Evolutionary conservation across 2,797 vertebrate genomes (phyloP), one percentile per base, ranked within the genome.

Genomic region (Nannoperca australis): DNA sequence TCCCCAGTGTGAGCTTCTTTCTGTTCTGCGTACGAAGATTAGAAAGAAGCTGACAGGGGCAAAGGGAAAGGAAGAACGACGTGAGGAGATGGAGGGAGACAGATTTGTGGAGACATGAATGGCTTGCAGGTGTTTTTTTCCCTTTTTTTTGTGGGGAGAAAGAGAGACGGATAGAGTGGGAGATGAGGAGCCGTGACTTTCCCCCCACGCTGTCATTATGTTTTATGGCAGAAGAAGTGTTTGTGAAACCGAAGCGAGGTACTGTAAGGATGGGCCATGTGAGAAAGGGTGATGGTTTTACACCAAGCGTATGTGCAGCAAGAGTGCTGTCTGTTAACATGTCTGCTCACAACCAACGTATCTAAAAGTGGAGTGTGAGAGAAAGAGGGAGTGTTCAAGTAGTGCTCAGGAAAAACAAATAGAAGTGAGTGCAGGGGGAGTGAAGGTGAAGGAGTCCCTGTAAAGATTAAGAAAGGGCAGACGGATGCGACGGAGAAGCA

Each of bases 81-180:
- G 47, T 22, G 63, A 55, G 73, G 84, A 80, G 74, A 72, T 27
- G 6, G 67, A 47, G 65, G 53, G 66, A 84, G 86, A 85, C 58
- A 77, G 89, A 93, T 94, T 81, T 89, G 91, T 85, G 77, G 69
- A 85, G 92, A 93, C 91, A 79, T 59, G 87, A 91, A 93, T 92
- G 82, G 89, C 90, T 92, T 73, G 89, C 89, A 93, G 92, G 92
- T 92, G 89, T 91, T 83, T 75, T 81, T 83, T 47, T 64, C n/a
- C 17, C 8, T 10, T n/a, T 40, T 40, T 40, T 22, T 55, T 67
- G 67, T 78, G 75, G 53, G 8, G 11, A 47, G 59, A 49, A 50
- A 61, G 18, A 50, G 70, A 83, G 73, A 83, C 65, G 70, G 85
- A 88, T 53, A n/a, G 71, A 87, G 73, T 77, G 75, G 69, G 75